phyloP scores from a whole-genome alignment of 2,888 invertebrate species.

The Stegana nigrithorax region DNA sequence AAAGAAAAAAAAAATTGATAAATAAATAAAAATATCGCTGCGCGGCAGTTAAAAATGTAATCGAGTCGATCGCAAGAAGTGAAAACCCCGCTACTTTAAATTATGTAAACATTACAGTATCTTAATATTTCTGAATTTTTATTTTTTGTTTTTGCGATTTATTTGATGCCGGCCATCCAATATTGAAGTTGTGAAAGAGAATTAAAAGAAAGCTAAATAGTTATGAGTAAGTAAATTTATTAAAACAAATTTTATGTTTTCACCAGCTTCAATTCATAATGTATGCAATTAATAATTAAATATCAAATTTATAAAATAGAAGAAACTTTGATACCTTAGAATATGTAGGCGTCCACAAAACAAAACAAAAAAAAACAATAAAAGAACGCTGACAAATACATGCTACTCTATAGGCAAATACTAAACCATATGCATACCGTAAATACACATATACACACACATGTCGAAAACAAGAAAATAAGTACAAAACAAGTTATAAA shows the following conservation, averaged over 20 bases:
- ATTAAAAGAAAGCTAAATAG: neutral
- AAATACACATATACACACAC: too few relatives aligned
- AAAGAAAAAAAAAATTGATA: too few relatives aligned
- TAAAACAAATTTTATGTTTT: neutral
- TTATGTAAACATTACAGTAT: neutral
- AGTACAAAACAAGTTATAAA: conserved; percentile 41
- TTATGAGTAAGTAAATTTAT: neutral
- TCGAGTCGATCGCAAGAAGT: too few relatives aligned
- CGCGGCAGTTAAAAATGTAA: too few relatives aligned
- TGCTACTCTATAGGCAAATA: neutral
- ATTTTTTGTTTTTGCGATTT: too few relatives aligned
- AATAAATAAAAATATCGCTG: too few relatives aligned
- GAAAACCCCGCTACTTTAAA: neutral
- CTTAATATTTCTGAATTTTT: too few relatives aligned
- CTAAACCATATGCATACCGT: too few relatives aligned
- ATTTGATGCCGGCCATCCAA: too few relatives aligned
- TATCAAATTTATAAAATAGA: neutral
- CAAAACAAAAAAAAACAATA: conserved; percentile 8
- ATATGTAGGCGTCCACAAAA: neutral
- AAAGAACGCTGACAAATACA: conserved; percentile 11
- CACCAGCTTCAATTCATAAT: neutral
- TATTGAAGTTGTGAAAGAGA: neutral
- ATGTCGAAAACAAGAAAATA: conserved; percentile 24
- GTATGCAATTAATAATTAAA: neutral
- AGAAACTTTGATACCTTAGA: neutral